Conservation (phyloP, 1,140 invertebrate species). For the Cyphomyrmex costatus region DNA sequence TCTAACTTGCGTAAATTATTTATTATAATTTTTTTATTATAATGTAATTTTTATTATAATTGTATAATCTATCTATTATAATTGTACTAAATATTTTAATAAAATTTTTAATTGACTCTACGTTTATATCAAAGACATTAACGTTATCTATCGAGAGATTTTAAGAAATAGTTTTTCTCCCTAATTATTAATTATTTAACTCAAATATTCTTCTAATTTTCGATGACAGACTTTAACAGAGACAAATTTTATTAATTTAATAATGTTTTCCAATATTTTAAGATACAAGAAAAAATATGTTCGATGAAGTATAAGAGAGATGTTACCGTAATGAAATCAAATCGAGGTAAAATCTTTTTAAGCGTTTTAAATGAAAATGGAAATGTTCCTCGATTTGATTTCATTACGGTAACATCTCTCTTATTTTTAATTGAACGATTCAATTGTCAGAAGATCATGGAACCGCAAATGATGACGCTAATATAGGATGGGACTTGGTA, state of each 20-base stretch:
- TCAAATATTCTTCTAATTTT: background rate
- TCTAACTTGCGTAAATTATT: too few species aligned
- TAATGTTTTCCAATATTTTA: background rate
- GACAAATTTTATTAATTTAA: background rate
- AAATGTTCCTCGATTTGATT: background rate
- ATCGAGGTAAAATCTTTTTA: background rate
- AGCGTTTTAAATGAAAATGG: background rate
- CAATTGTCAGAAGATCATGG: background rate
- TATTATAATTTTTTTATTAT: background rate
- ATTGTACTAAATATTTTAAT: background rate
- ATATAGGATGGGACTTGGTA: background rate
- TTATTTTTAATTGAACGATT: background rate
- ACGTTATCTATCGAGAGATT: background rate
- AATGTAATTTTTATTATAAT: too few species aligned
- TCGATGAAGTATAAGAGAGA: background rate
- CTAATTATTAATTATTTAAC: background rate
- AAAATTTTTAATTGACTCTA: conserved; percentile 3
- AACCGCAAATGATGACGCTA: background rate
- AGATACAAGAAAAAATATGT: background rate
- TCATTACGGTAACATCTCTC: background rate
- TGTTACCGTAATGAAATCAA: background rate
- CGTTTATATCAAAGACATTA: background rate
- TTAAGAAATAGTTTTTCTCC: background rate
- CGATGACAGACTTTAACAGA: background rate
- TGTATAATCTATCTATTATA: too few species aligned